Conservation (phyloP, 64 coral and sea anemone genomes). For the Actinia tenebrosa region DNA sequence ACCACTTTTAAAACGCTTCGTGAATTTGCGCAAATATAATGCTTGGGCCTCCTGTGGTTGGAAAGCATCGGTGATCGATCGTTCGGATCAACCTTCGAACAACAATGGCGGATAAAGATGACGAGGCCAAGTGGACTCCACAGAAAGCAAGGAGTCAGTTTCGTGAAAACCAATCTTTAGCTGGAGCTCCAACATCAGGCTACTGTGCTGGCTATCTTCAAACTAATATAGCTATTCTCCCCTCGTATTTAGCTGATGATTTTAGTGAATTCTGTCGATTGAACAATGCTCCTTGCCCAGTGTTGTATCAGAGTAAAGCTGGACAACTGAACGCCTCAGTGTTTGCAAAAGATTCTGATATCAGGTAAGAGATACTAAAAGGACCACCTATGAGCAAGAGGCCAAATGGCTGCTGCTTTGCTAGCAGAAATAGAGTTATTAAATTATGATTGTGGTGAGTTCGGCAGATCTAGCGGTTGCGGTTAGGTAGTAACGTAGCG, state of each 20-base stretch:
- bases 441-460: too few species aligned
- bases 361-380: conserved; percentile 2
- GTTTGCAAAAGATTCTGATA: conserved; percentile 32
- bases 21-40: too few species aligned
- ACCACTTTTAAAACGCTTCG: too few species aligned
- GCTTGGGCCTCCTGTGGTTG: too few species aligned
- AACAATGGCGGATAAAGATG: too few species aligned
- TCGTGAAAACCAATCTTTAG: conserved; percentile 15
- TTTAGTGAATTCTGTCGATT: conserved; percentile 41
- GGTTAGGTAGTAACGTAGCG: too few species aligned
- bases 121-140: not conserved
- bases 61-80: too few species aligned
- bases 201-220: conserved; percentile 23
- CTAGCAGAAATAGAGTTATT: too few species aligned
- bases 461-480: too few species aligned
- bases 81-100: too few species aligned
- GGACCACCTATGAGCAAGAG: not conserved
- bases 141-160: conserved; percentile 22
- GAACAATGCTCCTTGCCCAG: conserved; percentile 25
- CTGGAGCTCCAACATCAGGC: not conserved
- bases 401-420: too few species aligned
- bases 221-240: conserved; percentile 30
- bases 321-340: conserved; percentile 27
- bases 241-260: conserved; percentile 20
- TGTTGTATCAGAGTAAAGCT: conserved; percentile 17